Percentiles rank a stretch among this genome's conserved stretches.
Evolutionary conservation across 2,113 vertebrate species (phyloP).

Genomic region (Microtus richardsoni): DNA sequence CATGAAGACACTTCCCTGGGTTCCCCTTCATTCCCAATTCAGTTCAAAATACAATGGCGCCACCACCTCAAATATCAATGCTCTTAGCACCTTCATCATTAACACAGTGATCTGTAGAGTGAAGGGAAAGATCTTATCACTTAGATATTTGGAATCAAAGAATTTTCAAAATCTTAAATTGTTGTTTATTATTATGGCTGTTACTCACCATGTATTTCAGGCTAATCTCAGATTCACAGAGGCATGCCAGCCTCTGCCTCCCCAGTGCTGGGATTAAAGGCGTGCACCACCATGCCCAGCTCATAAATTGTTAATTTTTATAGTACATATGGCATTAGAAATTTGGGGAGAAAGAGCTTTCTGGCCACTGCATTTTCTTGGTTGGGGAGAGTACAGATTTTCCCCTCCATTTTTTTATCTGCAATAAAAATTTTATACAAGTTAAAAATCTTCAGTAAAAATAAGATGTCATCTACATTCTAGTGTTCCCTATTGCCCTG

Average conservation of each 20-base stretch:
- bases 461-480: background rate
- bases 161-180: constrained; percentile 32
- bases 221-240: background rate
- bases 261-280: background rate
- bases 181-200: background rate
- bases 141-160: constrained; percentile 6
- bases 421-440: background rate
- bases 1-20: constrained; percentile 31
- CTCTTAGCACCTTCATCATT: background rate
- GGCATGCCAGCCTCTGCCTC: background rate
- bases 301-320: background rate
- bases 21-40: background rate
- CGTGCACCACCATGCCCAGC: background rate
- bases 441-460: constrained; percentile 42
- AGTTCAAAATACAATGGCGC: constrained; percentile 44
- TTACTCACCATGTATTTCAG: too few relatives aligned
- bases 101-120: background rate
- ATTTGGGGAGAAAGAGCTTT: background rate
- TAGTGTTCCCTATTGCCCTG: background rate
- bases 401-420: background rate
- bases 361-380: background rate
- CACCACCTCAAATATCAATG: background rate
- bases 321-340: background rate
- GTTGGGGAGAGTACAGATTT: background rate
- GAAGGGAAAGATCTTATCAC: background rate